Base-by-base conservation (phyloP, 1,140 invertebrate species). In the Oscheius sp. region DNA sequence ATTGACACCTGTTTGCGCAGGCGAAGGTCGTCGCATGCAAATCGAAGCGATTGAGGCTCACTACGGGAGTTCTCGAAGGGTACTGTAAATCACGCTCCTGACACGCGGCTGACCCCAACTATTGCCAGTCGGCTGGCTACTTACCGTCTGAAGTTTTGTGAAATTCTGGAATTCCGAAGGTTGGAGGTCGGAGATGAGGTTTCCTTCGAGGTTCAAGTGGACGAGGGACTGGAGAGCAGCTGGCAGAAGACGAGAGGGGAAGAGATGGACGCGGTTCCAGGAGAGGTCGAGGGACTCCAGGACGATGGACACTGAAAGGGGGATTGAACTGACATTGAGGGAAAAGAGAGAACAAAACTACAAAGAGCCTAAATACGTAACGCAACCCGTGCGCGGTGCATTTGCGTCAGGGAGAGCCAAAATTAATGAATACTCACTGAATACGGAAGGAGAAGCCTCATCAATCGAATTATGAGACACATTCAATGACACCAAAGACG, bases 381-480 rank as follows among this genome's bases (percentile, higher is more conserved):
- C 20, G 3, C 4, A 52, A 52, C 20, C 20, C 3, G 28, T 23
- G 3, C 3, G 46, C 20, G 18, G 28, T 7, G 3, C 28, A 26
- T 4, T 52, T 52, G 20, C 28, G 20, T 52, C 28, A 23, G 28
- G 7, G 4, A 28, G 2, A 15, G 29, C 18, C 32, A 29, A 58
- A 26, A 58, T 10, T 31, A 58, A 58, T n/a, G n/a, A 58, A 58
- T 31, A 62, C 59, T 18, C 59, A 62, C 59, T 20, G 10, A 80
- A 52, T 0, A 73, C 45, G 42, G 79, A 77, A 18, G 79, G 70
- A 2, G 66, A 75, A 2, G 13, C 23, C 7, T 46, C 46, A n/a
- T 80, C 75, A 42, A 82, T 78, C n/a, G 29, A n/a, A 52, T 82
- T 82, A 7, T 55, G 55, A 4, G 69, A 68, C n/a, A 82, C 28